Base-by-base conservation (phyloP, 92 coral and sea anemone species). In the Porites cylindrica region DNA sequence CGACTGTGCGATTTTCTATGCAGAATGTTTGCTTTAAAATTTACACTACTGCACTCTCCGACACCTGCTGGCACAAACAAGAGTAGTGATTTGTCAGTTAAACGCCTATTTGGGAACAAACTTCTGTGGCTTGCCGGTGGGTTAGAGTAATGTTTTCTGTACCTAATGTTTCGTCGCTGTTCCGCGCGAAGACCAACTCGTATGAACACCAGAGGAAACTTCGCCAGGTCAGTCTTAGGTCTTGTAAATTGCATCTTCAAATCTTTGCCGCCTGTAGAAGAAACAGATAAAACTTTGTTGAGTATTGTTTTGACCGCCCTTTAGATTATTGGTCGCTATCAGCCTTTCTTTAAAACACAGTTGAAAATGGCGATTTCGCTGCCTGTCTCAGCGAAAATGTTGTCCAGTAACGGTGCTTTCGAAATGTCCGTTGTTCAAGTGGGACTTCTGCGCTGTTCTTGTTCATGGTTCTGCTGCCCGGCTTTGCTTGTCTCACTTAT, bases 1-100 rank as follows among this genome's bases (percentile, higher is more conserved):
- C 14, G 70, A 51, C 59, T n/a, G 70, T 82, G 6, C 21, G 51
- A 70, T 70, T 82, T 38, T 54, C 86, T 70, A 58, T 70, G 54
- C 66, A 14, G 18, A 32, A 10, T 60, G 66, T 70, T 71, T 82
- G 29, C 13, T 52, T 32, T 56, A 18, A 9, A 38, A 62, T 18
- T 18, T 7, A 75, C 7, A 10, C n/a, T 52, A 12, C 78, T 23
- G 21, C 65, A 53, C 53, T 32, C 64, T 75, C 63, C 6, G 47
- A 38, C 47, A 38, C 20, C 54, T 10, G 12, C 11, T 56, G 16
- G 61, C 61, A 56, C 8, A 32, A 70, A 32, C 53, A 38, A 14
- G n/a, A 38, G 47, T 51, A 70, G 18, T 12, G 51, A 2, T 38
- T 70, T 70, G 53, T 12, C 21, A 5, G 17, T 18, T 7, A 69